Evolutionary conservation across 2,888 invertebrate species (phyloP), one percentile per base, ranked within the genome.

Genomic region (Lamellibrachia columna): DNA sequence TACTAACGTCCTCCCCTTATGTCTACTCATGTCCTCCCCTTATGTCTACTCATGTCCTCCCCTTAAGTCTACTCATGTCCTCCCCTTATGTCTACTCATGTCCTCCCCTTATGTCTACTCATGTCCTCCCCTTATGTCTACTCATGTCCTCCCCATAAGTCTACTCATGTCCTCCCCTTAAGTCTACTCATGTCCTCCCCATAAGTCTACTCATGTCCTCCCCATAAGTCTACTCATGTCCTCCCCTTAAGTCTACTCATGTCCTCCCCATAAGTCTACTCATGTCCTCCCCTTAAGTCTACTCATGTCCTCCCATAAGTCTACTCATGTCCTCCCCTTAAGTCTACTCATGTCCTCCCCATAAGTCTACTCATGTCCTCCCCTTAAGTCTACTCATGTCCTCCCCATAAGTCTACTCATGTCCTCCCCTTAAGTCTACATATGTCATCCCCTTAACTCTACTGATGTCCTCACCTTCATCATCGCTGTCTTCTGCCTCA

Each of bases 401-500:
- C 22, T 75, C 6, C 22, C n/a, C 8, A 8, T 58, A 2, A 11
- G 58, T 58, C 3, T 2, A 58, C 58, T 58, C 2, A 58, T 22
- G 22, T 75, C 75, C 94, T 91, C 93, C 95, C 95, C 95, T 94
- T 95, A 11, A 7, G 58, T 11, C 58, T 58, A 11, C 58, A 3
- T 7, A 40, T 8, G 3, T 58, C 15, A 2, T 8, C 58, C 58
- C 2, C n/a, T 15, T 75, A 15, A 75, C 15, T 22, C 22, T 15
- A 75, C 1, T 58, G 8, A 58, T 75, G 22, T 75, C 75, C 94
- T 91, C 93, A 95, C 95, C 95, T 94, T 95, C 95, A 94, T 95
- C 95, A 95, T 95, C 95, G 93, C 95, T 95, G 93, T 95, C 95
- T 92, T 94, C 94, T 53, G 94, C 95, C 53, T 94, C 94, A 91